Evolutionary conservation across 2,888 invertebrate genomes (phyloP), one percentile per base, ranked within the genome.

Genomic region (Epistrophe eligans): DNA sequence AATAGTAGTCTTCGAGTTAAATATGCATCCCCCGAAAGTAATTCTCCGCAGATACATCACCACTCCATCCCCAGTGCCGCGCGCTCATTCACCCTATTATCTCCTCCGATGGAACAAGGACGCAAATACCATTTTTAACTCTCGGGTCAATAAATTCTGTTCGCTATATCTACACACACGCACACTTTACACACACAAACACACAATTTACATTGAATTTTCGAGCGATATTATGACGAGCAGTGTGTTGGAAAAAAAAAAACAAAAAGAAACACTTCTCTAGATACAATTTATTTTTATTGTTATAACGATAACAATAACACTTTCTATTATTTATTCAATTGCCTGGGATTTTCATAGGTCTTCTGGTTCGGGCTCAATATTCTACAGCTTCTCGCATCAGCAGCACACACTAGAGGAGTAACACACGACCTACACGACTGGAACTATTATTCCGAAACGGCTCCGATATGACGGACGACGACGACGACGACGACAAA

Each of bases 281-380:
- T 82, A 71, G 77, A 85, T 85, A 82, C 72, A 87, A 83, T 87
- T 87, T 87, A 83, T 79, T 87, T 87, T 87, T 87, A 87, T 83
- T 87, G 79, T 87, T 87, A 87, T 87, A 83, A 87, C 87, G 55
- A 83, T 87, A 83, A 87, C 87, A 87, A 83, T 87, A 83, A 87
- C 87, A 87, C 87, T 87, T 87, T 87, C 83, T 87, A 60, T 87
- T 87, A 87, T 87, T 87, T 87, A 87, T 87, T 87, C 87, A 83
- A 87, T 87, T 87, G 87, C 79, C 87, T 72, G 87, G 79, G 87
- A 87, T 87, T 83, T 79, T 87, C 74, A 79, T 72, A 79, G 82
- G 83, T 83, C 83, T 83, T 79, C 71, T 40, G 58, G 66, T 73
- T 60, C 67, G 64, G 71, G 76, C 38, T 79, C 32, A 17, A 58